Conservation (phyloP, 2,888 invertebrate species). For the Cremastobaeus sp. region DNA sequence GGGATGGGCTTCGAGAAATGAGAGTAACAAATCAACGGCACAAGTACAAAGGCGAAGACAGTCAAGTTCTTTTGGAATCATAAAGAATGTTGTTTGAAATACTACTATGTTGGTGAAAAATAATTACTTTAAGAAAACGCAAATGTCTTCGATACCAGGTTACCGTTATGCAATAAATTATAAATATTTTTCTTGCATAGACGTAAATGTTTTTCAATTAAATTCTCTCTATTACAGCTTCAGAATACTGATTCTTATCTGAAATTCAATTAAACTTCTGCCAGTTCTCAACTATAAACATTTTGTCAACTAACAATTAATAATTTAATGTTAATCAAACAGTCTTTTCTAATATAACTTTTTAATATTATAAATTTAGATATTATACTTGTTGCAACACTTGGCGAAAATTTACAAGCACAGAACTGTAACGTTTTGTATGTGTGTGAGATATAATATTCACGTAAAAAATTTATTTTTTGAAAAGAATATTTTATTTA, state of each 20-base stretch:
- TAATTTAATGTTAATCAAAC: slow-evolving; percentile 31
- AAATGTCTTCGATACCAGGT: slow-evolving; percentile 39
- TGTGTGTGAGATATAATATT: background rate
- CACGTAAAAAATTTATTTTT: background rate
- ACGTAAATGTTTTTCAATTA: slow-evolving; percentile 27
- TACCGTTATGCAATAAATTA: slow-evolving; percentile 29
- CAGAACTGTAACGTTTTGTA: slow-evolving; percentile 29
- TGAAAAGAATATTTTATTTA: too few relatives aligned
- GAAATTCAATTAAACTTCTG: slow-evolving; percentile 32
- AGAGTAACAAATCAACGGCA: slow-evolving; percentile 62
- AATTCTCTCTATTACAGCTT: slow-evolving; percentile 48
- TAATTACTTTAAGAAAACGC: slow-evolving; percentile 25
- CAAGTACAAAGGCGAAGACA: slow-evolving; percentile 61
- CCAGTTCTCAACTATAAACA: slow-evolving; percentile 34
- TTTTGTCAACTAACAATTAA: slow-evolving; percentile 19
- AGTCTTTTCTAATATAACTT: slow-evolving; percentile 40
- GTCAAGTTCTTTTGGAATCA: slow-evolving; percentile 63
- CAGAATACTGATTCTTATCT: slow-evolving; percentile 32
- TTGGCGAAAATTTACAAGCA: slow-evolving; percentile 36
- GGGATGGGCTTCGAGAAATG: slow-evolving; percentile 32
- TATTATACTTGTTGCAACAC: slow-evolving; percentile 26
- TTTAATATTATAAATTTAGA: slow-evolving; percentile 36
- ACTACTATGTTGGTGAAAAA: slow-evolving; percentile 22
- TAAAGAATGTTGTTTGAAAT: slow-evolving; percentile 49
- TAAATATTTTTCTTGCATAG: slow-evolving; percentile 42